A percentile compares a stretch with the other conserved stretches of the same genome.
Conservation (phyloP, 2,113 vertebrate species). For the Neotragus pygmaeus region DNA sequence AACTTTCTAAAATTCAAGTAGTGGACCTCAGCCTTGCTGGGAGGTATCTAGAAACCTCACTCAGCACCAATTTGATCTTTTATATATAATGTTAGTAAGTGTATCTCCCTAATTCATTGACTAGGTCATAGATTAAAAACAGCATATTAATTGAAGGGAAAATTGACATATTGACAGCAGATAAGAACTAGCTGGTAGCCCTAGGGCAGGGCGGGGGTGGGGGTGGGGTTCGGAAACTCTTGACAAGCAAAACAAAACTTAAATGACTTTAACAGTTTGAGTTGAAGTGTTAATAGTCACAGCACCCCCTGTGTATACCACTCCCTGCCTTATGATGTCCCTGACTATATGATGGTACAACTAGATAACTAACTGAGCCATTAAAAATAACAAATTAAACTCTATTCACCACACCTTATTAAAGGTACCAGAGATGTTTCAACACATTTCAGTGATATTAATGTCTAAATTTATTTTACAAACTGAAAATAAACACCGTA, state of each 20-base stretch:
- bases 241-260: not conserved
- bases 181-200: not conserved
- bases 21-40: not conserved
- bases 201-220: fast-evolving
- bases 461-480: not conserved
- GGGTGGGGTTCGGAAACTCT: not conserved
- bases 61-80: not conserved
- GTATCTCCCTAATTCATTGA: not conserved
- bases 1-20: not conserved
- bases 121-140: not conserved
- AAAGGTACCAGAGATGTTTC: not conserved
- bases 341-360: not conserved
- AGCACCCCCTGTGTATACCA: fast-evolving
- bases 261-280: not conserved
- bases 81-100: not conserved
- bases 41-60: not conserved
- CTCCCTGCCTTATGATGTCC: not conserved
- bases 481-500: not conserved
- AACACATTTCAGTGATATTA: not conserved
- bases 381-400: not conserved
- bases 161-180: not conserved
- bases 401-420: not conserved
- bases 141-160: not conserved
- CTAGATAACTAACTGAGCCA: not conserved
- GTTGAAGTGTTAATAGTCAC: not conserved